A percentile compares a stretch with the other conserved stretches of the same genome.
Evolutionary conservation across 2,113 vertebrate species (phyloP).

Genomic region (Cryptomyrus ogoouensis): DNA sequence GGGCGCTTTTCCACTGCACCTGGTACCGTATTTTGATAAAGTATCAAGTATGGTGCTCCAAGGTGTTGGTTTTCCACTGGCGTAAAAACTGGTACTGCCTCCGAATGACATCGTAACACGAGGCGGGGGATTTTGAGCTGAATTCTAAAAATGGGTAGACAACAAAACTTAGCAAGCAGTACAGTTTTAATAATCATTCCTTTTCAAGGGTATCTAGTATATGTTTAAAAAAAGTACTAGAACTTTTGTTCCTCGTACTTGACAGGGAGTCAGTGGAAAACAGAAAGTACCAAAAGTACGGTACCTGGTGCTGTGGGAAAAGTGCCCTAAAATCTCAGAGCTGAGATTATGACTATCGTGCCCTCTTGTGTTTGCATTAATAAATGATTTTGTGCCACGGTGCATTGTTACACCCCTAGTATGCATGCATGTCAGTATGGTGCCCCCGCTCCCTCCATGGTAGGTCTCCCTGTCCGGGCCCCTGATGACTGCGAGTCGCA

Average conservation of each 20-base stretch:
- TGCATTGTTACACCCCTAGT: not conserved
- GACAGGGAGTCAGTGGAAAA: not conserved
- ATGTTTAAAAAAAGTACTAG: not conserved
- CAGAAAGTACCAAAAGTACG: no score
- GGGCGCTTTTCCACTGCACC: not conserved
- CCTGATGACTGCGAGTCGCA: constrained; percentile 44
- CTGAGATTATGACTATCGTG: not conserved
- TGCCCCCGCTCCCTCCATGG: not conserved
- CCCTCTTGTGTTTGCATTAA: not conserved
- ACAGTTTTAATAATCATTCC: not conserved
- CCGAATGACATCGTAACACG: no score
- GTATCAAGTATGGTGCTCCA: no score
- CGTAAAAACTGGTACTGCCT: not conserved
- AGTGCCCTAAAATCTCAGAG: not conserved
- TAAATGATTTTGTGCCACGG: not conserved
- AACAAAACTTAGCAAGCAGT: not conserved
- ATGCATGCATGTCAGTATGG: not conserved
- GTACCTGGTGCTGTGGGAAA: not conserved
- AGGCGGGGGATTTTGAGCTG: not conserved
- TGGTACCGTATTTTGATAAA: not conserved
- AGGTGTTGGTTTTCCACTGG: not conserved
- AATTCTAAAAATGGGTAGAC: not conserved
- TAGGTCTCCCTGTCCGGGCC: constrained; percentile 59
- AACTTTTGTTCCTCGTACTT: not conserved
- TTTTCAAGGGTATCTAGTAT: not conserved